These are phyloP conservation scores for Brachionus manjavacas DNA, from an alignment of 1,140 invertebrate species.

Conservation along the genomic window DNA sequence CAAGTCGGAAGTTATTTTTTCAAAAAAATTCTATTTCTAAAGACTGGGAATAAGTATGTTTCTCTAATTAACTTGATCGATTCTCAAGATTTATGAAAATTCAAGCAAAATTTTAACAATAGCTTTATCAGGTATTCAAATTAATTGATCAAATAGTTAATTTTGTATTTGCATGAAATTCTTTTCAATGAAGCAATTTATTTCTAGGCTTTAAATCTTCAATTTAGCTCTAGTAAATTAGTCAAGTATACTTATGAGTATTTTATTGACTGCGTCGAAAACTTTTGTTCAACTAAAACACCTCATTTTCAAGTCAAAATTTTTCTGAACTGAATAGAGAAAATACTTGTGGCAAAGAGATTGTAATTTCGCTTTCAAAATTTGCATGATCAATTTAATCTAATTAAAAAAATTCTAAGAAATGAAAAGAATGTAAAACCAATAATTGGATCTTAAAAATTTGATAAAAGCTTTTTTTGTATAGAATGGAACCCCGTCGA, in stretches of 20 bases:
- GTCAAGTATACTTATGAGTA: too few species aligned
- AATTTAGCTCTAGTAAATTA: neutral
- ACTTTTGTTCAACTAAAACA: too few species aligned
- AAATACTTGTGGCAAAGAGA: neutral
- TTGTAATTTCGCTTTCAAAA: neutral
- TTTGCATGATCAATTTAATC: slow-evolving; percentile 25
- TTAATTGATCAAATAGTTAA: neutral
- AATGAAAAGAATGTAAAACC: neutral
- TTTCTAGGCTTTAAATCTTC: neutral
- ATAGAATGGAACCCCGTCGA: neutral
- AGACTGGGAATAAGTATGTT: neutral
- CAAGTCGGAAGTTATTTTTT: neutral
- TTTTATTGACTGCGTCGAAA: too few species aligned
- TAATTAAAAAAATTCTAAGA: neutral
- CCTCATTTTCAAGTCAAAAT: too few species aligned
- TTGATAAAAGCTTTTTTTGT: slow-evolving; percentile 6
- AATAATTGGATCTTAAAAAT: neutral
- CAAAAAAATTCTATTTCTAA: neutral
- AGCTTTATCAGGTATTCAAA: neutral
- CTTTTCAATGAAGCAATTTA: neutral
- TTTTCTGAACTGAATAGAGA: neutral
- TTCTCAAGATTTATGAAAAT: neutral
- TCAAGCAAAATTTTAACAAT: neutral
- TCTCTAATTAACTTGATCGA: neutral
- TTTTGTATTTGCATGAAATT: neutral